Evolutionary conservation across 2,888 invertebrate species (phyloP), one percentile per base, ranked within the genome.

Genomic region (Camponotus fellah): DNA sequence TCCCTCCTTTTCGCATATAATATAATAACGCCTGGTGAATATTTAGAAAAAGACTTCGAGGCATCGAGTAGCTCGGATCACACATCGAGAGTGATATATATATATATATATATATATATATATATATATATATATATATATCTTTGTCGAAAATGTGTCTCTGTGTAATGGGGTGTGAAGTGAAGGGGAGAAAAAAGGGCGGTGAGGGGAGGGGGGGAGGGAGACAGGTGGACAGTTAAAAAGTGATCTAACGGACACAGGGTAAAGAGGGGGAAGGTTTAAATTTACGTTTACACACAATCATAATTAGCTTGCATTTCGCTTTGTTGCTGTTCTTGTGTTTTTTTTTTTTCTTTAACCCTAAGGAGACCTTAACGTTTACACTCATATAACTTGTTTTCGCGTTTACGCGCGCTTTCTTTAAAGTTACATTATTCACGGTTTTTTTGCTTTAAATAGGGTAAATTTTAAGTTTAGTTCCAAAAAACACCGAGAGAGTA

Each of bases 401-500:
- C 53, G 72, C 71, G 69, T 85, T 69, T 69, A 85, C 84, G 81
- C 82, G 87, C 79, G 82, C 43, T 65, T 86, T 79, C 85, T 83
- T 83, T 83, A 85, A 77, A 81, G 83, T 85, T 76, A 84, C 85
- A 88, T 88, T 87, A 88, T 87, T 87, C 90, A 85, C 88, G 90
- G 85, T 88, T 91, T 85, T 85, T 89, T 88, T 87, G 83, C 92
- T 92, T 93, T 93, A 93, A 91, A 91, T 94, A 93, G 92, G 89
- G 84, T 92, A 93, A 93, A 92, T 94, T 94, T 90, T 93, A 93
- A 91, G 90, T 93, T 94, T 94, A 94, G 91, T 93, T 93, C 92
- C 94, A 92, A 94, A 94, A 91, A 95, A 94, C 94, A 94, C 93
- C 94, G 92, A 94, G 94, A 94, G 93, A 94, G 91, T 94, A 95